phyloP scores from a whole-genome alignment of 2,113 vertebrate species.

The Hippocampus guttulatus region DNA sequence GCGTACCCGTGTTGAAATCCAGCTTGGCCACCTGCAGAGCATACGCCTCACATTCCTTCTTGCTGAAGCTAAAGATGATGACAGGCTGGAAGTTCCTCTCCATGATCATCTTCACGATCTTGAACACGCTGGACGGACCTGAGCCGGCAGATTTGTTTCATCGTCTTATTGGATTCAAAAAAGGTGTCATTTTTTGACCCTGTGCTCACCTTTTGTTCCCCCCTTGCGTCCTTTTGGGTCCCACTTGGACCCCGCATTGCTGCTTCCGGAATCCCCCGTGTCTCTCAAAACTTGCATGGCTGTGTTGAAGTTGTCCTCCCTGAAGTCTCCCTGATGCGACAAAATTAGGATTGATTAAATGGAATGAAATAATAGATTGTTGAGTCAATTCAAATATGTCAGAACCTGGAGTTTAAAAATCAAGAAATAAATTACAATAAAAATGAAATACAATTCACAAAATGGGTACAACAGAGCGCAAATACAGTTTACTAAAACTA shows the following conservation, averaged over 20 bases:
- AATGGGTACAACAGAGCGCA: background rate
- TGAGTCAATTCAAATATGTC: background rate
- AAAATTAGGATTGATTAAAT: background rate
- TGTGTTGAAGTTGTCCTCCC: slow-evolving; percentile 98
- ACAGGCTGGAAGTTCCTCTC: slow-evolving; percentile 99
- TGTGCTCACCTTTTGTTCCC: slow-evolving; percentile 85
- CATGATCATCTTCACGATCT: slow-evolving; percentile 99
- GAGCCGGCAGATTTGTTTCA: slow-evolving; percentile 4
- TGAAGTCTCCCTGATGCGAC: slow-evolving; percentile 85
- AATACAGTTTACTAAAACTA: background rate
- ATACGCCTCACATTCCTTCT: slow-evolving; percentile 98
- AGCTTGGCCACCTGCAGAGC: slow-evolving; percentile 96
- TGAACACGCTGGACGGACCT: slow-evolving; percentile 98
- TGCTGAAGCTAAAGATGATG: slow-evolving; percentile 99
- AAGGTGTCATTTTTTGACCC: background rate
- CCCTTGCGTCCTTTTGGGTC: slow-evolving; percentile 91
- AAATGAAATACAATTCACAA: background rate
- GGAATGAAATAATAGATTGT: background rate
- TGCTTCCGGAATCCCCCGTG: slow-evolving; percentile 80
- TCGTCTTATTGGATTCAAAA: background rate
- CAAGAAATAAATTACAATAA: background rate
- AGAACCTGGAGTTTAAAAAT: background rate
- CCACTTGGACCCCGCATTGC: slow-evolving; percentile 82
- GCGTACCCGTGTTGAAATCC: slow-evolving; percentile 91
- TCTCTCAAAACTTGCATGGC: slow-evolving; percentile 98